Conservation (phyloP, 64 coral and sea anemone species). For the Dendronephthya gigantea region DNA sequence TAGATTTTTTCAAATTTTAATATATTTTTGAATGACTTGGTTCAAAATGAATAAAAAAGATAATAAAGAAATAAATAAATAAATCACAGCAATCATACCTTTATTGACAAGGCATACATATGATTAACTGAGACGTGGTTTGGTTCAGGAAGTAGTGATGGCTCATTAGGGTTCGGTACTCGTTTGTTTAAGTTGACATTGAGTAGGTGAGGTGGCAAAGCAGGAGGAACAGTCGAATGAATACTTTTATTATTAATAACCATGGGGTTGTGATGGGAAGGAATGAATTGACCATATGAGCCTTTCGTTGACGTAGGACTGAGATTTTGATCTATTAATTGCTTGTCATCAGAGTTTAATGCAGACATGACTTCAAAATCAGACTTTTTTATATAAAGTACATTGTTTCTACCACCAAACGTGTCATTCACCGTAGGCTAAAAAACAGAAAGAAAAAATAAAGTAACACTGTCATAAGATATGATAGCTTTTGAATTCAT, state of each 20-base stretch:
- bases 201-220: constrained; percentile 80
- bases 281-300: constrained; percentile 83
- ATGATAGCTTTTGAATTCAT: too few relatives aligned
- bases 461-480: too few relatives aligned
- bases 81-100: constrained; percentile 44
- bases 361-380: constrained; percentile 98
- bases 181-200: constrained; percentile 97
- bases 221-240: constrained; percentile 94
- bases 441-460: neutral
- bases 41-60: too few relatives aligned
- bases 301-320: constrained; percentile 38
- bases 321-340: neutral
- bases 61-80: too few relatives aligned
- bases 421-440: constrained; percentile 89
- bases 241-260: constrained; percentile 61
- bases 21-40: too few relatives aligned
- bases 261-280: constrained; percentile 88
- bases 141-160: constrained; percentile 76
- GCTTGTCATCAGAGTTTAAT: constrained; percentile 64
- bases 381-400: constrained; percentile 61
- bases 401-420: constrained; percentile 94
- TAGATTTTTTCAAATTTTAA: too few relatives aligned
- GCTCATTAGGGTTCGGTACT: constrained; percentile 77
- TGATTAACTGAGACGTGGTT: constrained; percentile 93
- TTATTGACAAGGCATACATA: constrained; percentile 96